Conservation (phyloP, 2,888 invertebrate genomes). For the Calliphora vomitoria region DNA sequence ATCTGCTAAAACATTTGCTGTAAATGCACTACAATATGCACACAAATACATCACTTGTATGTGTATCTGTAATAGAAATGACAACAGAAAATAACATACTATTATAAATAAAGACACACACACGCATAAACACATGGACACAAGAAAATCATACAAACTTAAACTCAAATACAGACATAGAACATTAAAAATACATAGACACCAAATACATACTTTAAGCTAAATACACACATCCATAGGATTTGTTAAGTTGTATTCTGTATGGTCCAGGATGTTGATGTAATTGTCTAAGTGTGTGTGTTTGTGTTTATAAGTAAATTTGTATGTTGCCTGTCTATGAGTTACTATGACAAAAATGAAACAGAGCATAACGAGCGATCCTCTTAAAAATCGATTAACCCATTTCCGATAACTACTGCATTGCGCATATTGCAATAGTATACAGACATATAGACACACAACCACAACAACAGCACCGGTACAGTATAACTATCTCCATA, state of each 20-base stretch:
- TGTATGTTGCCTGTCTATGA: slow-evolving; percentile 57
- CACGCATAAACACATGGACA: background rate
- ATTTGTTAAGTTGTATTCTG: slow-evolving; percentile 13
- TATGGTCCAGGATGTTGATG: slow-evolving; percentile 59
- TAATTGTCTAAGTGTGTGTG: slow-evolving; percentile 37
- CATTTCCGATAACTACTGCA: slow-evolving; percentile 83
- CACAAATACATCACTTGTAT: slow-evolving; percentile 22
- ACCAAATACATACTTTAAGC: slow-evolving; percentile 6
- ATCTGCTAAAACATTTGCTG: slow-evolving; percentile 25
- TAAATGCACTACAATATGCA: background rate
- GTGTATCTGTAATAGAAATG: slow-evolving; percentile 14
- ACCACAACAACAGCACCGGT: background rate
- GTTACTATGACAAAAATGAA: slow-evolving; percentile 75
- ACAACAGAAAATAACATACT: slow-evolving; percentile 28
- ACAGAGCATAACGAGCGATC: slow-evolving; percentile 81
- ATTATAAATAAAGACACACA: background rate
- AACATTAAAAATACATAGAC: slow-evolving; percentile 28
- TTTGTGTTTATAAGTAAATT: slow-evolving; percentile 12
- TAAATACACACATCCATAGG: too few species aligned
- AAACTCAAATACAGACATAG: slow-evolving; percentile 39
- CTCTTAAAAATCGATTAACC: slow-evolving; percentile 84
- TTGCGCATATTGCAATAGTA: slow-evolving; percentile 78
- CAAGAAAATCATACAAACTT: slow-evolving; percentile 17
- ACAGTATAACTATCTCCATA: slow-evolving; percentile 45
- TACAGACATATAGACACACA: background rate